phyloP scores from a whole-genome alignment of 2,797 vertebrate genomes.

The Tapera naevia region DNA sequence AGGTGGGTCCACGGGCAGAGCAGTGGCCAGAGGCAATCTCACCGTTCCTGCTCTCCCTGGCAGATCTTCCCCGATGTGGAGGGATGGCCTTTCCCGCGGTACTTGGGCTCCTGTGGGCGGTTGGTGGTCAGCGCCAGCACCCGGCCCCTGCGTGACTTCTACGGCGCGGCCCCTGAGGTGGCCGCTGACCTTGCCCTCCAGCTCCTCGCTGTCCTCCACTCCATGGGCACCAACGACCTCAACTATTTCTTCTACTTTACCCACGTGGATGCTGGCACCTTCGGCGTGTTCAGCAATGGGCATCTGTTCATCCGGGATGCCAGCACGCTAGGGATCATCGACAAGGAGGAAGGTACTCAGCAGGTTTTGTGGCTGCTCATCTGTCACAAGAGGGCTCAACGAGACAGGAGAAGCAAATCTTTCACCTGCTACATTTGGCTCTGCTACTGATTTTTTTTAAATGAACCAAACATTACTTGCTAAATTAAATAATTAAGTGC shows the following conservation, averaged over 20 bases:
- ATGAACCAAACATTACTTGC: background rate
- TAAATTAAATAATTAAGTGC: background rate
- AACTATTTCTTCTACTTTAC: constrained; percentile 85
- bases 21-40: rapidly evolving
- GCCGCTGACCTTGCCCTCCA: constrained; percentile 80
- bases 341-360: constrained; percentile 82
- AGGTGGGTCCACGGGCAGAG: rapidly evolving
- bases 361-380: constrained; percentile 10
- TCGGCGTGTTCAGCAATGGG: constrained; percentile 81
- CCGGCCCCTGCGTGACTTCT: constrained; percentile 74
- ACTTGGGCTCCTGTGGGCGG: constrained; percentile 84
- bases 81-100: constrained; percentile 85
- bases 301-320: constrained; percentile 84
- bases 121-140: constrained; percentile 79
- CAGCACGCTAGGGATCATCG: constrained; percentile 83
- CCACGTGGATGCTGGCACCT: constrained; percentile 75
- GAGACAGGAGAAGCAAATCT: background rate
- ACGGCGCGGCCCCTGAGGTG: constrained; percentile 60
- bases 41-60: background rate
- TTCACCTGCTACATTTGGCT: background rate
- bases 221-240: constrained; percentile 82
- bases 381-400: constrained; percentile 25
- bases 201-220: constrained; percentile 79
- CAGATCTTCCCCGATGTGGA: constrained; percentile 85
- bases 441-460: background rate